Base-by-base conservation (phyloP, 2,888 invertebrate species). In the Blera fallax region DNA sequence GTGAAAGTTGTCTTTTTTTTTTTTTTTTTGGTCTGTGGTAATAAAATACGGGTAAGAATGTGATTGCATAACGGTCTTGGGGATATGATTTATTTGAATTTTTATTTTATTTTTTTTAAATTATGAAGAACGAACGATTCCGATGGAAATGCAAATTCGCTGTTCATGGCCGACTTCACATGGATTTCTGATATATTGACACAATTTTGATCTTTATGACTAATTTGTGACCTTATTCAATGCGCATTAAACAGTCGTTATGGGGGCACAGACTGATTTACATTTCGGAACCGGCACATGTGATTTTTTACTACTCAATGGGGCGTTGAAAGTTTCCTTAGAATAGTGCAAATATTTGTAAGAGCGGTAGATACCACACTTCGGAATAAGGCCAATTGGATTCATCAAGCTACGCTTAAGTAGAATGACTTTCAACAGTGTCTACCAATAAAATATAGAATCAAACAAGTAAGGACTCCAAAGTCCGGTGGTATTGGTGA, bases 11-110 rank as follows among this genome's bases (percentile, higher is more conserved):
- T 1, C 3, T 11, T 37, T 40, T 14, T 40, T 34, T 8, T 2
- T 58, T 6, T 11, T n/a, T 34, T 8, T 2, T 58, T 6, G 7
- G 8, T 14, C 14, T 40, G 32, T 34, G 18, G 32, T 48, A 4
- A 34, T 65, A 48, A 65, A 65, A 32, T 6, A 3, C 24, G 5
- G 67, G 58, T 77, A 43, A 69, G 69, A 77, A 69, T 62, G 62
- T 40, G 24, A 69, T 77, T 77, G 60, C 69, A 40, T 52, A 77
- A 77, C 50, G 67, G 48, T 77, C 50, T 40, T 40, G 45, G 21
- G 18, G 32, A 60, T 37, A 45, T 14, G 11, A 34, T 14, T 64
- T 29, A 16, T 34, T 34, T 14, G 0, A 16, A 16, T 27, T 40
- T 40, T n/a, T 40, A 6, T 45, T 11, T 21, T 10, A n/a, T n/a